Base-by-base conservation (phyloP, 2,888 invertebrate genomes). In the Lysandra coridon region DNA sequence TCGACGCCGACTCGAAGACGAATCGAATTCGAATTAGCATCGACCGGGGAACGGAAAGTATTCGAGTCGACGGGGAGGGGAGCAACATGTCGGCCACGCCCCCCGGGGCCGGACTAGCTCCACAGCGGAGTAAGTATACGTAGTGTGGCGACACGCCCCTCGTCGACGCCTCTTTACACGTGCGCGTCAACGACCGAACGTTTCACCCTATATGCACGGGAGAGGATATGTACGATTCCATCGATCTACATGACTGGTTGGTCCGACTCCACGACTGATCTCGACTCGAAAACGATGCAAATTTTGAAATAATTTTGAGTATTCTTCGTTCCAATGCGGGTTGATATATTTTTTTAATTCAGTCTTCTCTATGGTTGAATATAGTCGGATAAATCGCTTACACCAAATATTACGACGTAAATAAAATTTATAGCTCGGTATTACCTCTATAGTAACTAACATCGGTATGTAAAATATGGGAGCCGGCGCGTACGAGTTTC, bases 181-280 rank as follows among this genome's bases (percentile, higher is more conserved):
- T 23, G 73, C 12, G 57, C 53, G 60, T 30, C 79, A 44, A 53
- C 79, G 40, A 60, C 40, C 40, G 73, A 53, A n/a, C 53, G 73
- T 88, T 90, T 90, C 89, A 89, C 89, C 86, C 88, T 86, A 89
- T 88, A 89, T 89, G 89, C 90, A 88, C 87, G 88, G 87, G 87
- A 89, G 76, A 92, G 90, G 94, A 94, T 94, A 94, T 94, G 94
- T 94, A 94, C 90, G 90, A 89, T 91, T 92, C 92, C 90, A 89
- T 87, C 85, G 86, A 90, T 88, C 85, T 85, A 89, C 86, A 84
- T 85, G 86, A 87, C 88, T 86, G 91, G 90, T 91, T 90, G 91
- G 90, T 92, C 91, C 91, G 82, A 86, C 89, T 89, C 91, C 89
- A 92, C 90, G 91, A 92, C 91, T 90, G 85, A 86, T 88, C 88